phyloP scores from a whole-genome alignment of 2,113 vertebrate species.

The Bambusicola thoracicus region DNA sequence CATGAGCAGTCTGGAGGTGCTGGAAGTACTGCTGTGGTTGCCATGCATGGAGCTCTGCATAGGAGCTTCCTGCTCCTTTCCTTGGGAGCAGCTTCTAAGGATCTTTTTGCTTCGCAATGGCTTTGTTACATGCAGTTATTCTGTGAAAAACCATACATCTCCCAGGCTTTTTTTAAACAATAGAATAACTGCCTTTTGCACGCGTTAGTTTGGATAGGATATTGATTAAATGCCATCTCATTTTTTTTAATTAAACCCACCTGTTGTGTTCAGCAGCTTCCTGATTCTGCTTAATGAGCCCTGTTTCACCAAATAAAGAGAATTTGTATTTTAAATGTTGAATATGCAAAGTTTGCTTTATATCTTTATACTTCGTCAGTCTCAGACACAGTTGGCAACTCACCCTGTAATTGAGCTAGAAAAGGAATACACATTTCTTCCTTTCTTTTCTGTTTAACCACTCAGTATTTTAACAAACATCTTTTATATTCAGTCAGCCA shows the following conservation, averaged over 20 bases:
- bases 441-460: background rate
- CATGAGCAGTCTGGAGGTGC: background rate
- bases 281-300: background rate
- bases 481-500: background rate
- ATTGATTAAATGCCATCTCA: background rate
- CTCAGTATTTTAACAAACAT: background rate
- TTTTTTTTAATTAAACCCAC: background rate
- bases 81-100: background rate
- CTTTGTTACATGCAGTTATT: background rate
- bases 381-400: background rate
- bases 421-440: background rate
- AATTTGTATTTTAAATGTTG: background rate
- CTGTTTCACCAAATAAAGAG: background rate
- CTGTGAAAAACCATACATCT: background rate
- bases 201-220: background rate
- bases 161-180: background rate
- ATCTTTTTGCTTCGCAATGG: fast-evolving
- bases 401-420: background rate
- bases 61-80: background rate
- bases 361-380: background rate
- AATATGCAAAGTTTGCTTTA: background rate
- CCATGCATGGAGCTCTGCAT: background rate
- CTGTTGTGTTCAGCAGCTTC: background rate
- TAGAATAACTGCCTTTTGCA: background rate
- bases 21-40: background rate